Evolutionary conservation across 2,113 vertebrate genomes (phyloP).

Genomic region (Ptyas mucosa): DNA sequence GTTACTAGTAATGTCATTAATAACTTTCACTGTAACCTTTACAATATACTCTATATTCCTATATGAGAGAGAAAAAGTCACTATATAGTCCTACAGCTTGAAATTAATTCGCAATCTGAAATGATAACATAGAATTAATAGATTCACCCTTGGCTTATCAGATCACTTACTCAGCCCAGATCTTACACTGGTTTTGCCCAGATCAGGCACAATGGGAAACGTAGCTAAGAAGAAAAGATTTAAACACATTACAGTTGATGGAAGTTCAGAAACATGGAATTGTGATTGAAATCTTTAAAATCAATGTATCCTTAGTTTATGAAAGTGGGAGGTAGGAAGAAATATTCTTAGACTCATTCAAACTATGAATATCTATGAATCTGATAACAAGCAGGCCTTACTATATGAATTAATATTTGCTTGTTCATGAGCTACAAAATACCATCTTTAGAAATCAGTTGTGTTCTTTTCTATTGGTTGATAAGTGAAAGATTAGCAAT

Average conservation of each 20-base stretch:
- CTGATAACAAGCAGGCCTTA: neutral
- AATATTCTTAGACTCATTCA: neutral
- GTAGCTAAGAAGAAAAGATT: neutral
- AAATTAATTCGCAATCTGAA: neutral
- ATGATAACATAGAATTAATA: neutral
- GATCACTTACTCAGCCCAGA: neutral
- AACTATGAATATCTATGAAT: too few relatives aligned
- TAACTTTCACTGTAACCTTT: neutral
- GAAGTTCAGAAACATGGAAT: neutral
- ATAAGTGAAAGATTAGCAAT: conserved; percentile 9
- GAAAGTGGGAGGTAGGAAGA: neutral
- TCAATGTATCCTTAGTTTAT: neutral
- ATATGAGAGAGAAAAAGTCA: neutral
- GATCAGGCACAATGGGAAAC: neutral
- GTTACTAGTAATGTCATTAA: neutral
- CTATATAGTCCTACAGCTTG: neutral
- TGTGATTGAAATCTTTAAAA: neutral
- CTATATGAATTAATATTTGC: neutral
- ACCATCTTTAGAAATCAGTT: neutral
- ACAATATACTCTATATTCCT: neutral
- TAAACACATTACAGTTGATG: neutral
- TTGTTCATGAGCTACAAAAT: conserved; percentile 9
- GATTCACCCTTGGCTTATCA: neutral
- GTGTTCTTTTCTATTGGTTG: neutral
- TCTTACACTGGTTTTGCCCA: neutral